Conservation (phyloP, 2,888 invertebrate species). For the Idaea biselata region DNA sequence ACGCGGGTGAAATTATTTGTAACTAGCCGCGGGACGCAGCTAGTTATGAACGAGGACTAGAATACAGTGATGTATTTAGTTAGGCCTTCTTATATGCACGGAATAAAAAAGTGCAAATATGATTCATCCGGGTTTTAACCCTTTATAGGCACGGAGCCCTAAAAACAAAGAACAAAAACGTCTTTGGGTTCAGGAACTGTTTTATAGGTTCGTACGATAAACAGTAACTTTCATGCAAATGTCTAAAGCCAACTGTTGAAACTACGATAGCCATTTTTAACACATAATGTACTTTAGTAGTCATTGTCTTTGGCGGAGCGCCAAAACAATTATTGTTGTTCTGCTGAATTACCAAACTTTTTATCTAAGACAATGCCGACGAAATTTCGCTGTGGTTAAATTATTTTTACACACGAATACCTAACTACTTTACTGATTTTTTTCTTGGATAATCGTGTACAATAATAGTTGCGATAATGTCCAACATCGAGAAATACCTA, state of each 20-base stretch:
- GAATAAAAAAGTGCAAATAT: too few species aligned
- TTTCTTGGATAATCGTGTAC: not conserved
- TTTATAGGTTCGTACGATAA: too few species aligned
- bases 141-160: too few species aligned
- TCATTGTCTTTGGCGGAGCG: not conserved
- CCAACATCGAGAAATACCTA: not conserved
- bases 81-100: too few species aligned
- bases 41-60: too few species aligned
- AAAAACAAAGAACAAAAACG: too few species aligned
- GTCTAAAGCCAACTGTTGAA: not conserved
- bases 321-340: slow-evolving; percentile 2
- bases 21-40: too few species aligned
- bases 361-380: not conserved
- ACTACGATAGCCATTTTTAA: slow-evolving; percentile 1
- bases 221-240: not conserved
- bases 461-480: not conserved
- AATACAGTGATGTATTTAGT: too few species aligned
- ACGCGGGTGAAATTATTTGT: too few species aligned
- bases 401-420: not conserved
- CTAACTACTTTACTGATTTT: not conserved
- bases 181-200: too few species aligned
- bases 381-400: not conserved
- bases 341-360: slow-evolving; percentile 1
- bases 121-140: too few species aligned
- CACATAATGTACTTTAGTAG: slow-evolving; percentile 2